Evolutionary conservation across 1,140 invertebrate genomes (phyloP), one percentile per base, ranked within the genome.

Genomic region (Myzus persicae): DNA sequence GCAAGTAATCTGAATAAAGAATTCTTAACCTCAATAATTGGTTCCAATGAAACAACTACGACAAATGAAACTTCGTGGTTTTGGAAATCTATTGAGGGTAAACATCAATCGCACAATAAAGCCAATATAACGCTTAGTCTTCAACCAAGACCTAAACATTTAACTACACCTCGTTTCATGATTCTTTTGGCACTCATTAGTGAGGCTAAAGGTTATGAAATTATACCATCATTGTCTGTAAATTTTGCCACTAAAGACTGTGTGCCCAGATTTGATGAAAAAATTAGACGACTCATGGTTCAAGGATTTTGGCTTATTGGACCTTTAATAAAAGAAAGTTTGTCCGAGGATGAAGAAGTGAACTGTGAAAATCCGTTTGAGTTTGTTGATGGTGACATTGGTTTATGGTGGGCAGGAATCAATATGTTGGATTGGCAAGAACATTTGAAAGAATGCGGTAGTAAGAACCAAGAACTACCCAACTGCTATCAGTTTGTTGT

Each of bases 391-490:
- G 94, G 94, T 54, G 94, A 94, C 51, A 85, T 94, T 40, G 94
- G 94, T 26, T 94, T 81, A 31, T 94, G 94, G 94, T 94, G 94
- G 94, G 94, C 94, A n/a, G 94, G 94, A 93, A 90, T 94, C 11
- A 93, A 91, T 46, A 94, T 94, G 59, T 67, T 94, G 42, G 94
- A 94, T 31, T 94, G 94, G 94, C 88, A 91, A 84, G 84, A 93
- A 24, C 93, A 94, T 36, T 38, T 91, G n/a, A 85, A 93, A 51
- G 48, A 48, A 42, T 40, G 20, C 4, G 36, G 31, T 51, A 42
- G 42, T 24, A 85, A 93, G 85, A 93, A n/a, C 36, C n/a, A 84
- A 7, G 2, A 7, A 36, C 24, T 59, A 31, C 67, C 38, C 31
- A 93, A 44, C 18, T 67, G 92, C 14, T 89, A 88, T 54, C 91